Percentiles rank a stretch among this genome's conserved stretches.
Evolutionary conservation across 2,113 vertebrate genomes (phyloP).

Genomic region (Macroglossus sobrinus): DNA sequence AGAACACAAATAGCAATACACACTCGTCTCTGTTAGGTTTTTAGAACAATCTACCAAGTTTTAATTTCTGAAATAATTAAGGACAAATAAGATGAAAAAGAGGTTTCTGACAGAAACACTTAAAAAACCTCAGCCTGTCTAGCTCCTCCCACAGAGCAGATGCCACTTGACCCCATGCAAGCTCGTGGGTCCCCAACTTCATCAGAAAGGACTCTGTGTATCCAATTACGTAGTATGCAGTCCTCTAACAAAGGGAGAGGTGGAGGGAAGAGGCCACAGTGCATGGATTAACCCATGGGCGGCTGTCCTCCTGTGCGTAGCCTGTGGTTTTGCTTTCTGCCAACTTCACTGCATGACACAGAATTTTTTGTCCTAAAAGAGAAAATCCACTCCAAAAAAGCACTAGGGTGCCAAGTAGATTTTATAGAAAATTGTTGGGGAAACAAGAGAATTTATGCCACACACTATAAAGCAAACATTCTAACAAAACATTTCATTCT

Average conservation of each 20-base stretch:
- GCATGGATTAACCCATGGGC: not conserved
- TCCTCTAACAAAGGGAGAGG: not conserved
- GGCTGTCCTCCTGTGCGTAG: not conserved
- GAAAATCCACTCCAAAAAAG: slow-evolving; percentile 60
- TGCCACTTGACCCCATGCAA: not conserved
- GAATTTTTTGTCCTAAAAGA: slow-evolving; percentile 33
- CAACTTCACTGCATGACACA: slow-evolving; percentile 10
- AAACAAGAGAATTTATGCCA: slow-evolving; percentile 37
- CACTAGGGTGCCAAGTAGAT: slow-evolving; percentile 25
- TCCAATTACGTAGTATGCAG: not conserved
- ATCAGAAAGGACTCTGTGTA: not conserved
- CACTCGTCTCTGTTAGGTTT: not conserved
- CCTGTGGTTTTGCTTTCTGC: slow-evolving; percentile 39
- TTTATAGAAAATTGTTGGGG: slow-evolving; percentile 27
- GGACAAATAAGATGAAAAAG: not conserved
- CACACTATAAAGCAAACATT: slow-evolving; percentile 9
- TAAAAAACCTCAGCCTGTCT: not conserved
- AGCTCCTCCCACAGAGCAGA: not conserved
- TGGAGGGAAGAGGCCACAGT: not conserved
- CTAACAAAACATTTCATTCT: not conserved
- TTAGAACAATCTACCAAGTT: not conserved
- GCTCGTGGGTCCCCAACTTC: not conserved
- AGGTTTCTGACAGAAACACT: not conserved
- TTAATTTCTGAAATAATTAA: not conserved
- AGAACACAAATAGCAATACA: not conserved